Conservation (phyloP, 2,113 vertebrate species). For the Rhabdornis inornatus region DNA sequence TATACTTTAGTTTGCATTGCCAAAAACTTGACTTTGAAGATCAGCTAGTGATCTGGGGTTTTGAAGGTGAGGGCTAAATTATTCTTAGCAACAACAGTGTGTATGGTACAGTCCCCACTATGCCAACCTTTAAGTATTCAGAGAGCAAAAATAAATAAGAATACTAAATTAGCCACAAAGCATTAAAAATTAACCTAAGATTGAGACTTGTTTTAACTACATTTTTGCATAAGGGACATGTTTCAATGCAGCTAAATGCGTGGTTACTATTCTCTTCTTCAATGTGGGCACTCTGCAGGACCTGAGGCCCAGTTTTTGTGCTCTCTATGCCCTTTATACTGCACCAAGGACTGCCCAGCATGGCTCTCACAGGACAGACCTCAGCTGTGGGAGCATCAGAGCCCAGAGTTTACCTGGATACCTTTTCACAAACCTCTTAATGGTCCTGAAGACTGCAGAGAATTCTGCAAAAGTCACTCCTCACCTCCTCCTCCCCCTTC, state of each 20-base stretch:
- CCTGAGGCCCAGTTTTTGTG: not conserved
- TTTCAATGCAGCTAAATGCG: not conserved
- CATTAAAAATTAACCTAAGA: slow-evolving; percentile 13
- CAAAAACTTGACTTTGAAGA: slow-evolving; percentile 26
- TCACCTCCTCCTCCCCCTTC: not conserved
- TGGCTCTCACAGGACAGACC: not conserved
- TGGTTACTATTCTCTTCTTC: not conserved
- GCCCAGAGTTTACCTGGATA: not conserved
- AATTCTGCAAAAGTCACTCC: not conserved
- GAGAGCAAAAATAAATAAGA: slow-evolving; percentile 17
- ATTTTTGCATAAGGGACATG: not conserved
- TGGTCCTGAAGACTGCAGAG: not conserved
- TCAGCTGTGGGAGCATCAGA: not conserved
- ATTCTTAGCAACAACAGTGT: not conserved
- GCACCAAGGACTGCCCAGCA: accelerated
- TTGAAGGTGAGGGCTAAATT: not conserved
- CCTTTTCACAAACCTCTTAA: not conserved
- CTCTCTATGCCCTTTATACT: not conserved
- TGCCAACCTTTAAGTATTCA: not conserved
- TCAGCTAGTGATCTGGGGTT: not conserved
- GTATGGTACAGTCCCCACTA: not conserved
- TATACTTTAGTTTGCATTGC: not conserved
- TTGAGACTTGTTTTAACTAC: not conserved
- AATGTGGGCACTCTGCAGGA: not conserved
- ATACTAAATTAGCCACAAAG: not conserved